These are phyloP conservation scores for Trypoxylus dichotomus DNA, from an alignment of 1,140 invertebrate species.

Conservation along the genomic window DNA sequence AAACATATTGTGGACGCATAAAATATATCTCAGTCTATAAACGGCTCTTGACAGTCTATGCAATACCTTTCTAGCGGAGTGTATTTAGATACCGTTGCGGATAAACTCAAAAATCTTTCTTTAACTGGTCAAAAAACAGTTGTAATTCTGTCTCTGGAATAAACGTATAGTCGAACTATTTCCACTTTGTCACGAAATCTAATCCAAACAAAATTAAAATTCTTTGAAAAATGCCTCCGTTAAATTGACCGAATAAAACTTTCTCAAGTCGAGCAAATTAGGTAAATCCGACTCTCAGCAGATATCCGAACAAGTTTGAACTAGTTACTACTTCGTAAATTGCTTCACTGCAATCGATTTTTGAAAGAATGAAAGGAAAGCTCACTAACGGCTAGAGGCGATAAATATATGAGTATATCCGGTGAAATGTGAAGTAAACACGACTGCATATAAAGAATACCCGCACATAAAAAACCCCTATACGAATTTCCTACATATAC, in stretches of 20 bases:
- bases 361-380: background rate
- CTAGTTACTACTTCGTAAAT: background rate
- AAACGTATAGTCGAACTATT: no score
- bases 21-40: no score
- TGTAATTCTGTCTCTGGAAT: no score
- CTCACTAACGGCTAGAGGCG: background rate
- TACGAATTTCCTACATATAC: background rate
- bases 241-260: background rate
- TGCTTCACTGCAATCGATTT: background rate
- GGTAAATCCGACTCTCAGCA: background rate
- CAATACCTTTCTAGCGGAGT: no score
- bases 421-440: background rate
- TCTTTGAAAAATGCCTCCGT: background rate
- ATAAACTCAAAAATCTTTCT: no score
- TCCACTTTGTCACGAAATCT: no score
- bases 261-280: background rate
- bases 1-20: no score
- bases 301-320: background rate
- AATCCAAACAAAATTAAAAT: no score
- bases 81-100: no score
- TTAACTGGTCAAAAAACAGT: no score
- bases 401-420: background rate
- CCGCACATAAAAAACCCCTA: no score
- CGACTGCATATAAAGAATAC: background rate
- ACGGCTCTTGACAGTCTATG: no score